Evolutionary conservation across 2,113 vertebrate species (phyloP), one percentile per base, ranked within the genome.

Genomic region (Gambusia affinis): DNA sequence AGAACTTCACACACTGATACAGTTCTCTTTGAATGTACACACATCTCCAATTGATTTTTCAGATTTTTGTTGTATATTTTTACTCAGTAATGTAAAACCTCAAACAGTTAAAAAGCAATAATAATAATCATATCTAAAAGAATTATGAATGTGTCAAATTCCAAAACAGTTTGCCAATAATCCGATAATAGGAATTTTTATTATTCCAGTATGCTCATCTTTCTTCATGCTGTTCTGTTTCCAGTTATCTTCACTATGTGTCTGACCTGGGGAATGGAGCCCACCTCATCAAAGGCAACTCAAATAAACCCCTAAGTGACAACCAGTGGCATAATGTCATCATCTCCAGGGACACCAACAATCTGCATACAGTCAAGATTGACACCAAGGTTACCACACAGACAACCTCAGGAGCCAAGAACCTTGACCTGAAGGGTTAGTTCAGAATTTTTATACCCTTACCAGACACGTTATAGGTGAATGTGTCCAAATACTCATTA

Each of bases 301-400:
- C 97, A 64, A 98, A 98, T 86, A 98, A 97, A 85, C 96, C 96
- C 39, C 94, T 99, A 75, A 99, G 98, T 19, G 98, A 99, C 94
- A 98, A 99, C 92, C 96, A 98, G 82, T 99, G 98, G 98, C 98
- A 99, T 86, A 98, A 97, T 8, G 97, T 99, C 67, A 96, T 99
- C 92, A 98, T 99, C 89, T 99, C 98, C 39, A 94, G 97, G 85
- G 98, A 99, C 89, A 96, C 96, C 80, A 98, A 96, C 94, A 99
- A 99, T 81, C 95, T 98, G 17, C 98, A 99, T 89, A 99, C 95
- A 2, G 97, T 99, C 75, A 98, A 98, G 92, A 98, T 99, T 3
- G 97, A 99, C 91, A 98, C 96, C 22, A 98, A 98, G 92, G 94
- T 97, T 90, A 98, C 97, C 33, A 98, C 97, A 0, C 98, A 99